A percentile compares a stretch with the other conserved stretches of the same genome.
phyloP scores from a whole-genome alignment of 2,113 vertebrate species.

The Dasyprocta punctata region DNA sequence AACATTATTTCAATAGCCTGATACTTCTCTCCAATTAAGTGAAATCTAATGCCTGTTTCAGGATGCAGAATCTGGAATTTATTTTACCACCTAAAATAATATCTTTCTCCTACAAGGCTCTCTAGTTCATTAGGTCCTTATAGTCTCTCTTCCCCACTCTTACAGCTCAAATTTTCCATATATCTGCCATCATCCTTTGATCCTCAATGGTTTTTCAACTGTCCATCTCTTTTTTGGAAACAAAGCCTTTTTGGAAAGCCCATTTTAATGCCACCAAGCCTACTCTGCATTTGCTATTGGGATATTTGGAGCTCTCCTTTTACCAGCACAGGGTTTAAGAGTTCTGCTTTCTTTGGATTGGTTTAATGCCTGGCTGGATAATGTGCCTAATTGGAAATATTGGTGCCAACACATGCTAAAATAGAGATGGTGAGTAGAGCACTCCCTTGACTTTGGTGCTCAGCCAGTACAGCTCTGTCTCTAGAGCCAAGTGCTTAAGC shows the following conservation, averaged over 20 bases:
- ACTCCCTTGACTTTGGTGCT: background rate
- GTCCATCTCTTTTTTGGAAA: background rate
- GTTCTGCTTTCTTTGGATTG: slow-evolving; percentile 21
- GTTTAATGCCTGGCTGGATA: background rate
- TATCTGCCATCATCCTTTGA: background rate
- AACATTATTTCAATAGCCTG: background rate
- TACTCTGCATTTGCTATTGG: background rate
- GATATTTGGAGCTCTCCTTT: background rate
- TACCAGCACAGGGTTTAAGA: background rate
- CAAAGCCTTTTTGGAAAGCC: background rate
- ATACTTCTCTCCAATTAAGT: background rate
- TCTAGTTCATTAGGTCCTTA: background rate
- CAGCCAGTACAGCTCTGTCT: background rate
- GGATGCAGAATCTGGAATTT: background rate
- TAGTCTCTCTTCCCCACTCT: background rate
- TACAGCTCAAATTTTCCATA: background rate
- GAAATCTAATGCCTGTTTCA: background rate
- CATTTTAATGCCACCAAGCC: background rate
- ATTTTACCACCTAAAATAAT: background rate
- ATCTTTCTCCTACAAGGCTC: background rate
- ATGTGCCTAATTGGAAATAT: background rate
- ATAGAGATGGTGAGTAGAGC: background rate
- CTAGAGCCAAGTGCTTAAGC: background rate
- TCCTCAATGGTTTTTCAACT: background rate
- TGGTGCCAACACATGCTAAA: background rate